A percentile compares a stretch with the other conserved stretches of the same genome.
phyloP scores from a whole-genome alignment of 2,797 vertebrate genomes.

The Cryptoprocta ferox region DNA sequence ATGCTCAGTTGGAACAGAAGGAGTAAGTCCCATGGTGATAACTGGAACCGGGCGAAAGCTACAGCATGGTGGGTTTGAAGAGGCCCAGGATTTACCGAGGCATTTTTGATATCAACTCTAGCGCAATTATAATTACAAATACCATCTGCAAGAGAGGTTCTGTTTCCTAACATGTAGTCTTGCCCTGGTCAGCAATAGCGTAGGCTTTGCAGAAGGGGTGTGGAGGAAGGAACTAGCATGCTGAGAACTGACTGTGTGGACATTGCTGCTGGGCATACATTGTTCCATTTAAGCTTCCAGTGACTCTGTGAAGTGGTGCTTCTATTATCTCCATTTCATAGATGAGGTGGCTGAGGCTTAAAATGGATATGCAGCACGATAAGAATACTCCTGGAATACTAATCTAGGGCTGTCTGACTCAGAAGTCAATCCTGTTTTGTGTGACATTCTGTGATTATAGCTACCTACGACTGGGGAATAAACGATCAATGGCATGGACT shows the following conservation, averaged over 20 bases:
- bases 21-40: neutral
- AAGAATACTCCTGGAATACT: neutral
- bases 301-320: neutral
- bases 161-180: neutral
- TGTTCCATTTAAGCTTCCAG: neutral
- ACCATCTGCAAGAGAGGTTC: neutral
- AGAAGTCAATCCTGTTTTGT: neutral
- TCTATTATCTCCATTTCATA: neutral
- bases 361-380: neutral
- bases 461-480: neutral
- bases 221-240: neutral
- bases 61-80: neutral
- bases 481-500: neutral
- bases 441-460: slow-evolving; percentile 49
- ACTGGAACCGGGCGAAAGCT: neutral
- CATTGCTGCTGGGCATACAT: fast-evolving
- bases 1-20: neutral
- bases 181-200: neutral
- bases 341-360: neutral
- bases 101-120: neutral
- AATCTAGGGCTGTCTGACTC: neutral
- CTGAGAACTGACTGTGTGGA: neutral
- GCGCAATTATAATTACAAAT: neutral
- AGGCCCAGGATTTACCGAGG: neutral
- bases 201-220: neutral